Evolutionary conservation across 2,888 invertebrate genomes (phyloP).

Genomic region (Thymelicus sylvestris): DNA sequence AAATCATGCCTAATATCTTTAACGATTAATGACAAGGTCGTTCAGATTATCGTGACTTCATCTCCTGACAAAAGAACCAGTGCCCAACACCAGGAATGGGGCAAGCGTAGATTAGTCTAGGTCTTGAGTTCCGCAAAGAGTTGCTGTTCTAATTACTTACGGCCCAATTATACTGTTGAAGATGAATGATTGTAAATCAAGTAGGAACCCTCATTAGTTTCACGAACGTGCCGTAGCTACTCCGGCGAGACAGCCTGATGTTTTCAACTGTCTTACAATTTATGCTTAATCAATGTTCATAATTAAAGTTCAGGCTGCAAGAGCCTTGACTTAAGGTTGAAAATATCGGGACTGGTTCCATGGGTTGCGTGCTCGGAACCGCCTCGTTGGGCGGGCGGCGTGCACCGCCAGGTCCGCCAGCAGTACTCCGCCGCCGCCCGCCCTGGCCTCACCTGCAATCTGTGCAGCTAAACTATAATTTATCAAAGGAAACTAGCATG

Average conservation of each 20-base stretch:
- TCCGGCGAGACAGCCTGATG: background rate
- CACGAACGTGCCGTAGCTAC: background rate
- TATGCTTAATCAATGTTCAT: conserved; percentile 27
- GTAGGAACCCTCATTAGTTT: background rate
- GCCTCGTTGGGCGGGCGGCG: conserved; percentile 48
- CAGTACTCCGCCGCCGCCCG: conserved; percentile 46
- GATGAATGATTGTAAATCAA: background rate
- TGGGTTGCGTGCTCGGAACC: conserved; percentile 52
- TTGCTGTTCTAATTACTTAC: too few relatives aligned
- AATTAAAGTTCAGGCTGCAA: conserved; percentile 30
- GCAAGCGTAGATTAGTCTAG: too few relatives aligned
- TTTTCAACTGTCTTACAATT: conserved; percentile 12
- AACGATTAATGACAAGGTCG: too few relatives aligned
- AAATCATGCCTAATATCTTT: too few relatives aligned
- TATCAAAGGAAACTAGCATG: background rate
- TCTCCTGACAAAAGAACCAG: too few relatives aligned
- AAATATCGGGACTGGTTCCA: conserved; percentile 37
- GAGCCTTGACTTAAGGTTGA: conserved; percentile 32
- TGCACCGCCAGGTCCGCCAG: conserved; percentile 38
- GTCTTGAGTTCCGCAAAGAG: too few relatives aligned
- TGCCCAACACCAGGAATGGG: too few relatives aligned
- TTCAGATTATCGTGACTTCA: too few relatives aligned
- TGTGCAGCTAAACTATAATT: conserved; percentile 19
- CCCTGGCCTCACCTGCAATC: conserved; percentile 45
- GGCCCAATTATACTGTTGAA: too few relatives aligned